These are phyloP conservation scores for Rhinogobius similis DNA, from an alignment of 2,113 vertebrate genomes.

Conservation along the genomic window DNA sequence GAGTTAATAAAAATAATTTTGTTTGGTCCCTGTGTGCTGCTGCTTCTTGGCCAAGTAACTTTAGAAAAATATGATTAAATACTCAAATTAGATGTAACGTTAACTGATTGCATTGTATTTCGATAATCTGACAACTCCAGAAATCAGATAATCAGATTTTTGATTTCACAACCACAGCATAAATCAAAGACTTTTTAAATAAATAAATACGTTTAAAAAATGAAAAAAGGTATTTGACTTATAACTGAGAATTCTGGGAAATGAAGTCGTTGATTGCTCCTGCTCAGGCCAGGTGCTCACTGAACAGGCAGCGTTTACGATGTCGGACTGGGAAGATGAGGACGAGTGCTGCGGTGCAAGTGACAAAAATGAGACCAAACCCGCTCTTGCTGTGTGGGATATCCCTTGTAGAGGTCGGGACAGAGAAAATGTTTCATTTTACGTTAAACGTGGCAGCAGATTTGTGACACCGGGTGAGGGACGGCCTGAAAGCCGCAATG, in stretches of 20 bases:
- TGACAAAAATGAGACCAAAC: not conserved
- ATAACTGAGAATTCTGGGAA: not conserved
- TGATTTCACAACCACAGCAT: no score
- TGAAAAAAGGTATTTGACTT: no score
- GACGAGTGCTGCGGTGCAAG: slow-evolving; percentile 6
- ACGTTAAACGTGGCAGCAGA: slow-evolving; percentile 11
- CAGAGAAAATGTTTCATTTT: slow-evolving; percentile 5
- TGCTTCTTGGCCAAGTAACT: no score
- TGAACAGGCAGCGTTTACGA: slow-evolving; percentile 32
- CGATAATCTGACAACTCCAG: no score
- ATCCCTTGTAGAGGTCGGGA: rapidly evolving
- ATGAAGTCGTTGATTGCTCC: not conserved
- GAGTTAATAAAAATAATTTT: no score
- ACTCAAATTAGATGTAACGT: no score
- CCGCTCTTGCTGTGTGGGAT: not conserved
- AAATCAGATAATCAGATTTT: no score
- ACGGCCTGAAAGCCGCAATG: not conserved
- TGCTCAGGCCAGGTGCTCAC: rapidly evolving
- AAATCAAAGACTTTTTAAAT: no score
- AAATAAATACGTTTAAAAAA: no score
- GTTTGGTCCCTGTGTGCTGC: no score
- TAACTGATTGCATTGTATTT: no score
- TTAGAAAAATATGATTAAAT: no score
- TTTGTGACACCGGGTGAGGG: not conserved
- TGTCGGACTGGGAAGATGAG: slow-evolving; percentile 77